Evolutionary conservation across 2,113 vertebrate species (phyloP).

Genomic region (Antechinus stuartii): DNA sequence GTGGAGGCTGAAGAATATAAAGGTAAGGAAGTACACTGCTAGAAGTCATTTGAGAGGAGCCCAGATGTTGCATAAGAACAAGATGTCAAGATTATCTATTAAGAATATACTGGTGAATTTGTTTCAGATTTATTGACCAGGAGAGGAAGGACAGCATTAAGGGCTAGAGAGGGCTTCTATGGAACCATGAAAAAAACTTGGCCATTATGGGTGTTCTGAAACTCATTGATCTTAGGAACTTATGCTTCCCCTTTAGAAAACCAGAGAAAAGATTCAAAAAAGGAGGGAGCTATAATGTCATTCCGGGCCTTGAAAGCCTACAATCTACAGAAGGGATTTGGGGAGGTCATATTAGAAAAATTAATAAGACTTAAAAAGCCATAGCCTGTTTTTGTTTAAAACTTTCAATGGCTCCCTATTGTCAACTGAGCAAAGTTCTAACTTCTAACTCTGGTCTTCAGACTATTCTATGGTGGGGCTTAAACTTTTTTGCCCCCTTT

Average conservation of each 20-base stretch:
- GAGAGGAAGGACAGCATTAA: neutral
- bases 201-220: neutral
- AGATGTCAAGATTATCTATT: neutral
- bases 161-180: neutral
- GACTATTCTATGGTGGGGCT: no score
- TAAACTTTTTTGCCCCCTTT: no score
- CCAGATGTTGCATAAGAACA: neutral
- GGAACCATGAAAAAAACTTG: neutral
- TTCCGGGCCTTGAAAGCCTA: neutral
- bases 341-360: neutral
- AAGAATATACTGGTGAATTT: neutral
- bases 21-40: neutral
- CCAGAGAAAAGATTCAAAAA: neutral
- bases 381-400: neutral
- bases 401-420: neutral
- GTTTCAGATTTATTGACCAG: neutral
- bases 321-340: neutral
- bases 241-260: neutral
- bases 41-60: neutral
- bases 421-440: neutral
- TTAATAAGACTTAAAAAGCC: neutral
- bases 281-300: neutral
- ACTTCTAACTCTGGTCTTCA: neutral
- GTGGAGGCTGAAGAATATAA: neutral
- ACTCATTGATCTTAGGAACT: neutral